Evolutionary conservation across 2,113 vertebrate genomes (phyloP), one percentile per base, ranked within the genome.

Genomic region (Crotalus horridus): DNA sequence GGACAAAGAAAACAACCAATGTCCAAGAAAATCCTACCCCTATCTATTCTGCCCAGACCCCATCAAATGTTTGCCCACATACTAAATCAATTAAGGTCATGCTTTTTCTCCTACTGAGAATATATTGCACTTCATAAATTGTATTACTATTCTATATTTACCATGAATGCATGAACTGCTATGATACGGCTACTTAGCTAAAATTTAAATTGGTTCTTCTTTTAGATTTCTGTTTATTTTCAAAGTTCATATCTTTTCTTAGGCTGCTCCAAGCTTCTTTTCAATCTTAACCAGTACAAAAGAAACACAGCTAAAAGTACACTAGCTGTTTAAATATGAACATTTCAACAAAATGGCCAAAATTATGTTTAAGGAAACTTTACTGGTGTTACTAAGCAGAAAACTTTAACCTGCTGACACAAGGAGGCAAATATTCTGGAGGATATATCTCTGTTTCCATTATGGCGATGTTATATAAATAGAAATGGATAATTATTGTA

Each of bases 171-270:
- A 86, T 89, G 55, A 91, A 1, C 94, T 48, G 85, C 59, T 46
- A 94, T 92, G 87, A 93, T 85, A 94, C 33, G 24, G 1, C 53
- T 92, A 29, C 55, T 95, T 95, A 85, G 33, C 87, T 95, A 96
- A 96, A 96, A 96, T 95, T 94, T 96, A 95, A 96, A 96, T 94
- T 94, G 81, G 96, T 95, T 94, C 86, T 91, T 51, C 94, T 94
- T 97, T 95, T 95, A 91, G 17, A 74, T 53, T 58, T 95, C 90
- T 93, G 4, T 93, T 91, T 95, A 93, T 90, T 97, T 94, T 92
- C 88, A 93, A 95, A 96, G 54, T 88, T 93, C 87, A 54, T 56
- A 5, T 94, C 88, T 53, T 91, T 89, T 91, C 89, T 46, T 59
- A 96, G 64, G 86, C 91, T 61, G 85, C 92, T 96, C 95, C 95